Evolutionary conservation across 2,797 vertebrate species (phyloP).

Genomic region (Anguilla pacifica): DNA sequence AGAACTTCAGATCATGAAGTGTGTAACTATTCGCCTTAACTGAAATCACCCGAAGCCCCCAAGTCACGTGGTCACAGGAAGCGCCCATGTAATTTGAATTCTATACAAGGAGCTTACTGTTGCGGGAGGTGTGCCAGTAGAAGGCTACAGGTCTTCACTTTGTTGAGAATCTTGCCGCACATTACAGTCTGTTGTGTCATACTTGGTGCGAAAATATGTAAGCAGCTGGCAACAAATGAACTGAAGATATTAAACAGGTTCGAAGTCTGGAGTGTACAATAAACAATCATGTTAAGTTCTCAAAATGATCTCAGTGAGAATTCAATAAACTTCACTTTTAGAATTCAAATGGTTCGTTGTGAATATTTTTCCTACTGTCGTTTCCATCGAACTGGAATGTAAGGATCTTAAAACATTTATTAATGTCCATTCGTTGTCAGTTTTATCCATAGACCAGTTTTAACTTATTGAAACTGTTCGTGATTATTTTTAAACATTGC

Average conservation of each 20-base stretch:
- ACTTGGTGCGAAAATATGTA: neutral
- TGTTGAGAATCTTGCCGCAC: neutral
- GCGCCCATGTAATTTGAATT: slow-evolving; percentile 20
- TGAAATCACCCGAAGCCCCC: slow-evolving; percentile 13
- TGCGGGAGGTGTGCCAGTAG: neutral
- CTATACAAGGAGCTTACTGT: slow-evolving; percentile 32
- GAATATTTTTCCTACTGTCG: neutral
- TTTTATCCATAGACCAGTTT: neutral
- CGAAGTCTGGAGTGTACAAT: neutral
- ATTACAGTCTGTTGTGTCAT: neutral
- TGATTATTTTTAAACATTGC: slow-evolving; percentile 28
- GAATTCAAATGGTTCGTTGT: neutral
- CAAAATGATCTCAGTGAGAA: neutral
- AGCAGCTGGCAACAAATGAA: neutral
- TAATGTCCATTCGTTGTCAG: neutral
- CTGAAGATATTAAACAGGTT: neutral
- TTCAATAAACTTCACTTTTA: neutral
- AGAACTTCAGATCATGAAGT: slow-evolving; percentile 15
- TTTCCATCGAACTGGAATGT: neutral
- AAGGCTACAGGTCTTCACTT: slow-evolving; percentile 18
- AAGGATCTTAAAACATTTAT: neutral
- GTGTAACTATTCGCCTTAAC: slow-evolving; percentile 23
- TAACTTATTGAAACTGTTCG: neutral
- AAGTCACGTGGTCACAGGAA: slow-evolving; percentile 30
- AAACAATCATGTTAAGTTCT: neutral